These are phyloP conservation scores for Cisticola juncidis DNA, from an alignment of 2,113 vertebrate genomes.

Conservation along the genomic window DNA sequence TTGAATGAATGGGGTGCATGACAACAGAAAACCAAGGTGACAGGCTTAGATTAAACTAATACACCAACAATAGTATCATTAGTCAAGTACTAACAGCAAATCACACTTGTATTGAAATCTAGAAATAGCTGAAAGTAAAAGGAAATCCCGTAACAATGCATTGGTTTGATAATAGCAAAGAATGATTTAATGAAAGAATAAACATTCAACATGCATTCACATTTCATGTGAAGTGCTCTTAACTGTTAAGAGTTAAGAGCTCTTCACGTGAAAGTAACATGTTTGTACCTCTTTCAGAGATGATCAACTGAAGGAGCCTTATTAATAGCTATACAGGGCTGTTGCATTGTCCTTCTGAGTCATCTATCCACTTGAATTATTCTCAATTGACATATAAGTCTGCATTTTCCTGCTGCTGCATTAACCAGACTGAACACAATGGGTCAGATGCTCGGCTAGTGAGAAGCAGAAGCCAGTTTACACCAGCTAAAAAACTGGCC, in stretches of 20 bases:
- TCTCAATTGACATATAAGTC: conserved; percentile 55
- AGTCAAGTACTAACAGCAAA: conserved; percentile 45
- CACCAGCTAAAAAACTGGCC: neutral
- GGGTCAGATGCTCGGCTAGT: neutral
- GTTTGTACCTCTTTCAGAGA: conserved; percentile 63
- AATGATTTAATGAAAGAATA: conserved; percentile 59
- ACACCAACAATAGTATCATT: conserved; percentile 55
- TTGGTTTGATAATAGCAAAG: conserved; percentile 50
- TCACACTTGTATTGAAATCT: conserved; percentile 33
- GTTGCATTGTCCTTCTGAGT: conserved; percentile 60
- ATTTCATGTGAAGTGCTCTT: conserved; percentile 66
- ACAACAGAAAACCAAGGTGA: conserved; percentile 44
- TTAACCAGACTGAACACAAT: conserved; percentile 44
- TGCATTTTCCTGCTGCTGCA: conserved; percentile 31
- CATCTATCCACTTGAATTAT: conserved; percentile 62
- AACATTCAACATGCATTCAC: conserved; percentile 47
- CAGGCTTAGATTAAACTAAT: conserved; percentile 57
- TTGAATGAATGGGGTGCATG: neutral
- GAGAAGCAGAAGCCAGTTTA: neutral
- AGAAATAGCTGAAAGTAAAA: conserved; percentile 50
- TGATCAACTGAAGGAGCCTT: conserved; percentile 40
- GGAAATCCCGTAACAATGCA: conserved; percentile 33
- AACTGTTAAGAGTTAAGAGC: conserved; percentile 43
- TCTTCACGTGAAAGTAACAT: conserved; percentile 59
- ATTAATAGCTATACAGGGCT: conserved; percentile 46